Conservation (phyloP, 2,113 vertebrate species). For the Forbesichthys papilliferus region DNA sequence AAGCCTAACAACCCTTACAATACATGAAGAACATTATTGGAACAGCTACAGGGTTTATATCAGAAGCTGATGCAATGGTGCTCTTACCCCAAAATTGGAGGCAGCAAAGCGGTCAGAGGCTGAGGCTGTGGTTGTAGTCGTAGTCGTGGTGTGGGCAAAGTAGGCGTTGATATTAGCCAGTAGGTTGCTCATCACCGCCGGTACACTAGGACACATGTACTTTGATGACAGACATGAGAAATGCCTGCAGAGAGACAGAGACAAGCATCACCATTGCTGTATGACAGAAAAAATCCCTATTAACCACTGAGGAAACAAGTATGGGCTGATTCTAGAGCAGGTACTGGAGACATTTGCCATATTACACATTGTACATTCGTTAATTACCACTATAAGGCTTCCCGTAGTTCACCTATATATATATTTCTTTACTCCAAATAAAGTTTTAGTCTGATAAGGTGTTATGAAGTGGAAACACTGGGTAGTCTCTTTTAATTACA, state of each 20-base stretch:
- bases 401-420: too few species aligned
- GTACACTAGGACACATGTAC: conserved; percentile 97
- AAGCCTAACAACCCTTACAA: not conserved
- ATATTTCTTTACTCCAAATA: too few species aligned
- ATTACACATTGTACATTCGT: too few species aligned
- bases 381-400: too few species aligned
- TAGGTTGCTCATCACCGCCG: conserved; percentile 96
- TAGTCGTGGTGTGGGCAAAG: conserved; percentile 94
- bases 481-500: too few species aligned
- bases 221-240: conserved; percentile 98
- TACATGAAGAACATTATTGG: not conserved
- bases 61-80: not conserved
- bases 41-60: not conserved
- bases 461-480: too few species aligned
- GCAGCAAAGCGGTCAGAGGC: conserved; percentile 96
- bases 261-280: conserved; percentile 15
- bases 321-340: too few species aligned
- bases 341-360: too few species aligned
- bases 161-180: conserved; percentile 98
- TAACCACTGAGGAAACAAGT: not conserved
- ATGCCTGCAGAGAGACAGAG: conserved; percentile 81
- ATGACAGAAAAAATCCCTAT: not conserved
- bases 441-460: too few species aligned
- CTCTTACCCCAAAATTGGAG: conserved; percentile 94
- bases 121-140: conserved; percentile 92